A percentile compares a stretch with the other conserved stretches of the same genome.
Conservation (phyloP, 2,797 vertebrate genomes). For the Melanogrammus aeglefinus region DNA sequence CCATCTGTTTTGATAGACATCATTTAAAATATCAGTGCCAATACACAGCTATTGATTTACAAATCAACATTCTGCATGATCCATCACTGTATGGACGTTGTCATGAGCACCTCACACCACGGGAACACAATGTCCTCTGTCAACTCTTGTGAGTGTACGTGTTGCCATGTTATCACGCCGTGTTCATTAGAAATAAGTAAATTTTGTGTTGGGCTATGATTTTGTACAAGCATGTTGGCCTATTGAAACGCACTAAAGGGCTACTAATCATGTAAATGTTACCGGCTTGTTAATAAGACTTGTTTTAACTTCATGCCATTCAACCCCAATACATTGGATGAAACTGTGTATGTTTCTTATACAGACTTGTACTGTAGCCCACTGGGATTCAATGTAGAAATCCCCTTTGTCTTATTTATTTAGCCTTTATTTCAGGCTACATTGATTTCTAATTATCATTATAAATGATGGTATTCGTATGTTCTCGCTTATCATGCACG, state of each 20-base stretch:
- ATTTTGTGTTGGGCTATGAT: neutral
- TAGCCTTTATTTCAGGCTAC: neutral
- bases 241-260: neutral
- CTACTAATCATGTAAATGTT: neutral
- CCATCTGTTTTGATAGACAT: too few species aligned
- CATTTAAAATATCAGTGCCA: neutral
- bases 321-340: neutral
- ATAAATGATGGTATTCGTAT: neutral
- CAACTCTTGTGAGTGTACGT: neutral
- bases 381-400: neutral
- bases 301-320: neutral
- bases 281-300: neutral
- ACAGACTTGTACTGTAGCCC: neutral
- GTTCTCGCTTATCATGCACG: neutral
- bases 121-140: slow-evolving; percentile 53
- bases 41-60: neutral
- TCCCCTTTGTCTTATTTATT: neutral
- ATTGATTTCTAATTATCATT: neutral
- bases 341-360: neutral
- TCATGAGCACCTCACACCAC: neutral
- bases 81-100: neutral
- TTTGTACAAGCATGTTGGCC: neutral
- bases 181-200: neutral
- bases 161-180: neutral
- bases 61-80: neutral